Conservation (phyloP, 1,140 invertebrate species). For the Drosophila teissieri region DNA sequence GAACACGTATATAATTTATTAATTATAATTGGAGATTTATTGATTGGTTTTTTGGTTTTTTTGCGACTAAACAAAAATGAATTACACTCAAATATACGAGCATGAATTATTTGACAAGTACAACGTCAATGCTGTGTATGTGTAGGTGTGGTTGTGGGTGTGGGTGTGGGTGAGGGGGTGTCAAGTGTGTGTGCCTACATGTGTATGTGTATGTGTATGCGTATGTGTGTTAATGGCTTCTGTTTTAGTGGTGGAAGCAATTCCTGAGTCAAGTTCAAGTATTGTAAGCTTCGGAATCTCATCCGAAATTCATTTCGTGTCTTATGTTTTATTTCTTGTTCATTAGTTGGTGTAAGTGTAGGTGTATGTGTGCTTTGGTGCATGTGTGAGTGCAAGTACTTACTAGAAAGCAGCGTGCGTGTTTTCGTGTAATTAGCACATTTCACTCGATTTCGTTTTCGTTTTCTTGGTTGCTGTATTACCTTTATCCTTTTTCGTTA, state of each 20-base stretch:
- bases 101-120: conserved; percentile 81
- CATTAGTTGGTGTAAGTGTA: neutral
- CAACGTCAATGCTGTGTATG: conserved; percentile 71
- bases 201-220: conserved; percentile 13
- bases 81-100: conserved; percentile 81
- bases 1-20: conserved; percentile 70
- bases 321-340: neutral
- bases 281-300: conserved; percentile 14
- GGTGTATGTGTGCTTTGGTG: conserved; percentile 7
- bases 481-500: conserved; percentile 16
- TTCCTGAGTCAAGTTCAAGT: conserved; percentile 44
- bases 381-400: conserved; percentile 45
- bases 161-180: conserved; percentile 26
- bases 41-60: conserved; percentile 57
- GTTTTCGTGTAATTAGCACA: conserved; percentile 59
- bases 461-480: conserved; percentile 40
- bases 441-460: conserved; percentile 50
- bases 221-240: conserved; percentile 36
- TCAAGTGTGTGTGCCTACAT: conserved; percentile 2
- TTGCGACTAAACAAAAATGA: conserved; percentile 82
- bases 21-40: conserved; percentile 78
- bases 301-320: conserved; percentile 11
- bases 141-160: conserved; percentile 27
- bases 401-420: conserved; percentile 61
- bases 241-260: conserved; percentile 22